Percentiles rank a stretch among this genome's conserved stretches.
phyloP scores from a whole-genome alignment of 2,888 invertebrate genomes.

The Drosophila aldrichi region DNA sequence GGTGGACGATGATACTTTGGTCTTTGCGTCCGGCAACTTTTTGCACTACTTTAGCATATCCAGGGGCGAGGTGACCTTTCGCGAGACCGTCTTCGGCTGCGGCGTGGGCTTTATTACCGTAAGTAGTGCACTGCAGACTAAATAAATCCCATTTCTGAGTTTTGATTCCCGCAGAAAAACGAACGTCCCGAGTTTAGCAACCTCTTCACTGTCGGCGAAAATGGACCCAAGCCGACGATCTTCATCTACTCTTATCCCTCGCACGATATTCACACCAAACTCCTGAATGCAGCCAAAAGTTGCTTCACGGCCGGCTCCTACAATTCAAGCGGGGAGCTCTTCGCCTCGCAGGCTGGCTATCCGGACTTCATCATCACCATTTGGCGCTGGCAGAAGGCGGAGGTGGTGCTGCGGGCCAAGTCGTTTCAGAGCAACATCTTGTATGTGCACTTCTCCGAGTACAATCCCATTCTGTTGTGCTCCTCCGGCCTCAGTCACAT shows the following conservation, averaged over 20 bases:
- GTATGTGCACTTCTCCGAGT: slow-evolving; percentile 92
- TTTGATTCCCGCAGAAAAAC: slow-evolving; percentile 86
- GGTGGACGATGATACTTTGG: slow-evolving; percentile 90
- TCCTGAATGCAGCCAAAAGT: slow-evolving; percentile 91
- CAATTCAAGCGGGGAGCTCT: slow-evolving; percentile 92
- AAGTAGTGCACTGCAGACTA: slow-evolving; percentile 57
- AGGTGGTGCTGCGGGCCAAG: slow-evolving; percentile 91
- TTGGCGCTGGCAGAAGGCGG: slow-evolving; percentile 94
- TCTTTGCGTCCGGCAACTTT: slow-evolving; percentile 93
- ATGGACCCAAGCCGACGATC: slow-evolving; percentile 90
- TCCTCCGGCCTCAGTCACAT: slow-evolving; percentile 92
- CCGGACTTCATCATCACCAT: slow-evolving; percentile 95
- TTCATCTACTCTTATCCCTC: slow-evolving; percentile 94
- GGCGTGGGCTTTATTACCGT: slow-evolving; percentile 93
- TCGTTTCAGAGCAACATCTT: slow-evolving; percentile 94
- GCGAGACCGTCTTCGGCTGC: slow-evolving; percentile 91
- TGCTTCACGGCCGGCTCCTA: slow-evolving; percentile 91
- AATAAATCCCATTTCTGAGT: fast-evolving
- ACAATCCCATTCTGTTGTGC: slow-evolving; percentile 91
- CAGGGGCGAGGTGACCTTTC: slow-evolving; percentile 89
- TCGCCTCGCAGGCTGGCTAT: slow-evolving; percentile 90
- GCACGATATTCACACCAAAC: slow-evolving; percentile 90
- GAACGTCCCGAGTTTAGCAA: slow-evolving; percentile 87
- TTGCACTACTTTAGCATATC: slow-evolving; percentile 91
- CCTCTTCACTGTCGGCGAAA: slow-evolving; percentile 93